phyloP scores from a whole-genome alignment of 2,113 vertebrate species.

The Colius striatus region DNA sequence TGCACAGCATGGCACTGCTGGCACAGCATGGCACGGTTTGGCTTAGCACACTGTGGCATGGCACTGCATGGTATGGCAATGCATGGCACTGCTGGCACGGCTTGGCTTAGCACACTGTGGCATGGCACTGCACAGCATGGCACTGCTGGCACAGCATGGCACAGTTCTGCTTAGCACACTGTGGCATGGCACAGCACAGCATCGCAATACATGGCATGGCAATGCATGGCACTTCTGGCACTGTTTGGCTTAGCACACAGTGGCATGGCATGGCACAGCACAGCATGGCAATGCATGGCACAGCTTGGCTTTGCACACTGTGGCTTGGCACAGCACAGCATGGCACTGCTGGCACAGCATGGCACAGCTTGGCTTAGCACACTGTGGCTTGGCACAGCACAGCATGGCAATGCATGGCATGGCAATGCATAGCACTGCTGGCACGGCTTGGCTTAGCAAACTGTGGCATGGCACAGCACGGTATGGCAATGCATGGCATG shows the following conservation, averaged over 20 bases:
- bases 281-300: not conserved
- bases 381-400: not conserved
- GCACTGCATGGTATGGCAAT: not conserved
- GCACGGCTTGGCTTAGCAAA: too few species aligned
- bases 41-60: not conserved
- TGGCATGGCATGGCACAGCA: not conserved
- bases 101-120: not conserved
- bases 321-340: not conserved
- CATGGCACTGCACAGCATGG: too few species aligned
- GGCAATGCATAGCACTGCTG: not conserved
- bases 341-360: too few species aligned
- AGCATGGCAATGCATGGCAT: not conserved
- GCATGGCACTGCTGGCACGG: not conserved
- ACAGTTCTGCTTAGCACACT: not conserved
- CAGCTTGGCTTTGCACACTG: too few species aligned
- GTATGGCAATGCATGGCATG: not conserved
- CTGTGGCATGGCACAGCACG: not conserved
- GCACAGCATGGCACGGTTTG: not conserved
- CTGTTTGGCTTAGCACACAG: too few species aligned
- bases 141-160: not conserved
- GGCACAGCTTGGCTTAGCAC: not conserved
- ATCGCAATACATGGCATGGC: fast-evolving
- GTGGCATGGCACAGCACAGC: too few species aligned
- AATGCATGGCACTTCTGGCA: fast-evolving
- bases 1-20: fast-evolving